These are phyloP conservation scores for Chionis minor DNA, from an alignment of 2,113 vertebrate species.

Conservation along the genomic window DNA sequence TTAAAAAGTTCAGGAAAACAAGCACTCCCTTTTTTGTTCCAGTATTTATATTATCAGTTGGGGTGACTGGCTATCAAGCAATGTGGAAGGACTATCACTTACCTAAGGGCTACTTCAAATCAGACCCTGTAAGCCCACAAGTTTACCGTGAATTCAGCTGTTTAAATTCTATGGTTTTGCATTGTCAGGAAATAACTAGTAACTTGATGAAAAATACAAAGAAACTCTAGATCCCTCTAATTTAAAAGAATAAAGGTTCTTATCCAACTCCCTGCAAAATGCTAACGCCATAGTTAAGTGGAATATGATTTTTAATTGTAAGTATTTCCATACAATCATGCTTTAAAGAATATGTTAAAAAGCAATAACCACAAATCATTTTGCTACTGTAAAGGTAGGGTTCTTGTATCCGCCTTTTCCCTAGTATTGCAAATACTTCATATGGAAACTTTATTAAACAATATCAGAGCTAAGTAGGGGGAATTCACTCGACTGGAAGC, in stretches of 20 bases:
- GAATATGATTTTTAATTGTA: neutral
- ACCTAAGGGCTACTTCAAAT: neutral
- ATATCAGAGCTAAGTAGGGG: neutral
- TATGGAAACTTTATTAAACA: neutral
- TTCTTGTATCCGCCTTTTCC: neutral
- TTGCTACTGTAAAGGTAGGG: neutral
- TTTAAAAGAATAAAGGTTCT: neutral
- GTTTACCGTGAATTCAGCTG: neutral
- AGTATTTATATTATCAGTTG: neutral
- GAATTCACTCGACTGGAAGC: neutral
- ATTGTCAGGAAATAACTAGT: neutral
- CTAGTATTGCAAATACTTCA: neutral
- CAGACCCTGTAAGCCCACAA: neutral
- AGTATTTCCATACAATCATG: neutral
- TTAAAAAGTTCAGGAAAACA: conserved; percentile 16
- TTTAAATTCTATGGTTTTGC: neutral
- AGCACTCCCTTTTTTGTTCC: neutral
- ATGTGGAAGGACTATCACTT: neutral
- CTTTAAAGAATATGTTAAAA: neutral
- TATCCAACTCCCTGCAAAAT: neutral
- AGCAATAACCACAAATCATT: neutral
- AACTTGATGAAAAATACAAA: neutral
- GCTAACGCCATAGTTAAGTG: neutral
- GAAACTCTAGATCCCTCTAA: neutral
- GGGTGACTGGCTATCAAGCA: neutral